A percentile compares a stretch with the other conserved stretches of the same genome.
Evolutionary conservation across 2,113 vertebrate species (phyloP).

Genomic region (Motacilla alba): DNA sequence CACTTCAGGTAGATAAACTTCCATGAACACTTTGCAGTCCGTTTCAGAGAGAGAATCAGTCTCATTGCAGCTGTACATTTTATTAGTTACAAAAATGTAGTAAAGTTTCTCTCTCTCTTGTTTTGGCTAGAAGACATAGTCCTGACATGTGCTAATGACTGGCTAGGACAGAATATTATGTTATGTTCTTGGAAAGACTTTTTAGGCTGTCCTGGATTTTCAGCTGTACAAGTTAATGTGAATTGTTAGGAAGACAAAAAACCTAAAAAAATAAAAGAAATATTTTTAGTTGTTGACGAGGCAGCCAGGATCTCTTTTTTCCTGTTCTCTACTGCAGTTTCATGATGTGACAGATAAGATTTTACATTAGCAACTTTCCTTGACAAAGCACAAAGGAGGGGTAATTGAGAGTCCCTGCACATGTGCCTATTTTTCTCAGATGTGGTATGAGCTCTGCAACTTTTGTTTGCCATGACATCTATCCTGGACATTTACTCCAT

Average conservation of each 20-base stretch:
- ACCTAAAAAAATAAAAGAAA: not conserved
- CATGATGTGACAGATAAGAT: not conserved
- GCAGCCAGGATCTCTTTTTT: not conserved
- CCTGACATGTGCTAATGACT: not conserved
- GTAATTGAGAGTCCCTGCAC: not conserved
- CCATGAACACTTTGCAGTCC: not conserved
- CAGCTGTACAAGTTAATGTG: not conserved
- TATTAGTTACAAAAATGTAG: constrained; percentile 4
- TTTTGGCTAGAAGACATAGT: not conserved
- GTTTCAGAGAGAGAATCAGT: constrained; percentile 1
- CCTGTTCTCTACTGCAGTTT: not conserved
- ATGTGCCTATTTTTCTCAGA: not conserved
- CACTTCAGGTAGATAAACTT: not conserved
- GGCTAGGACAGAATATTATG: not conserved
- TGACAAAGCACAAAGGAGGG: not conserved
- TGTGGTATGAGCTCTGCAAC: not conserved
- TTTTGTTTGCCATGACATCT: not conserved
- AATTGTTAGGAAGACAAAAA: not conserved
- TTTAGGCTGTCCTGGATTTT: not conserved
- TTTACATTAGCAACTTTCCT: not conserved
- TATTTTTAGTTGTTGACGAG: not conserved
- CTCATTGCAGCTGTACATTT: not conserved
- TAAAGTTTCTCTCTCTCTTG: not conserved
- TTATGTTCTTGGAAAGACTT: constrained; percentile 9
- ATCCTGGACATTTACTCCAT: not conserved